Conservation (phyloP, 2,888 invertebrate genomes). For the Eurytoma californica region DNA sequence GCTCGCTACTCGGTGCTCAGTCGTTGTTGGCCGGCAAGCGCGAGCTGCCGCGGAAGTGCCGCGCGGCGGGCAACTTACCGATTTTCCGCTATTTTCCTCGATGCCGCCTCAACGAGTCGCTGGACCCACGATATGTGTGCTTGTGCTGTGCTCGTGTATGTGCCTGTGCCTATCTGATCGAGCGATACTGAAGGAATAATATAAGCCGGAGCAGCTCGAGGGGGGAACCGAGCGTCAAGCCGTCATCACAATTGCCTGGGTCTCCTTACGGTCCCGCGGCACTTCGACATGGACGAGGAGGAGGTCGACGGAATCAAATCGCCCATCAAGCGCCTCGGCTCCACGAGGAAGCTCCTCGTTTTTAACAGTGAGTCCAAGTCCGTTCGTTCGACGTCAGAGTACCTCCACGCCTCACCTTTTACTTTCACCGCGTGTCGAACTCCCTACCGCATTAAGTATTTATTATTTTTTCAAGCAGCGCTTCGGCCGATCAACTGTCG, state of each 20-base stretch:
- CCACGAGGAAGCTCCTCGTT: constrained; percentile 86
- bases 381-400: neutral
- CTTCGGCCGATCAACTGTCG: too few relatives aligned
- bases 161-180: too few relatives aligned
- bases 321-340: constrained; percentile 87
- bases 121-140: neutral
- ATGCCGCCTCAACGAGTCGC: neutral
- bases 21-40: constrained; percentile 10
- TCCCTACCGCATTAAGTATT: too few relatives aligned
- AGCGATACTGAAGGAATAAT: too few relatives aligned
- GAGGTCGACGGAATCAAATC: constrained; percentile 84
- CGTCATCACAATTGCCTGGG: neutral
- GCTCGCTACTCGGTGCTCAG: neutral
- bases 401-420: neutral
- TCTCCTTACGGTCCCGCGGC: neutral
- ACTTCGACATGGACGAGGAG: constrained; percentile 81
- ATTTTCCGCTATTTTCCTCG: neutral
- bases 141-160: too few relatives aligned
- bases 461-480: too few relatives aligned
- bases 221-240: neutral
- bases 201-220: neutral
- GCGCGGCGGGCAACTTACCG: neutral
- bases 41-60: constrained; percentile 6
- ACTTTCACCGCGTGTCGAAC: neutral
- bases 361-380: constrained; percentile 82